Base-by-base conservation (phyloP, 2,888 invertebrate species). In the Drosophila mercatorum region DNA sequence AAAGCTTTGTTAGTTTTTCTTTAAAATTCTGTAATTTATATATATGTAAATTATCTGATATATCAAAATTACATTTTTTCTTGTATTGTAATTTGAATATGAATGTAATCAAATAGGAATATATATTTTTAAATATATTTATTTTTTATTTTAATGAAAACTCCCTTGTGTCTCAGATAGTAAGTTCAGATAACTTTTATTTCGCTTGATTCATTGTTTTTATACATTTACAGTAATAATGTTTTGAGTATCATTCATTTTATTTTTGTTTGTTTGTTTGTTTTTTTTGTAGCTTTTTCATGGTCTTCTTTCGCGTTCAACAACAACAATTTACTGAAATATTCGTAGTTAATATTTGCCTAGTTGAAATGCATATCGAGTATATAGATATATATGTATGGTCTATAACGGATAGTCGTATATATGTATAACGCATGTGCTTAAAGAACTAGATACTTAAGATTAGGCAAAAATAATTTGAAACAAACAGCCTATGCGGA, bases 401-500 rank as follows among this genome's bases (percentile, higher is more conserved):
- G 4, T 55, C 57, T 72, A 68, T 26, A 28, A n/a, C 34, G 46
- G 61, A 57, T 68, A 31, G 22, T 58, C 46, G 62, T 72, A 74
- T 81, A 49, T 81, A 90, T 81, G 47, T 81, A 90, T 89, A 90
- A 90, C 90, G 90, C 90, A 91, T 83, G 52, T 69, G 75, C 82
- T 78, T 89, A 81, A 66, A 72, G 58, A 86, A 72, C 80, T 80
- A 88, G 58, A 71, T 58, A 68, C 81, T 86, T 82, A 82, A 77
- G 76, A 78, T 76, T 80, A 83, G 62, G 75, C 81, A 86, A 88
- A 86, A 88, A 88, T 72, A 88, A 78, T 71, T 86, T 87, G 89
- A 89, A 89, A 91, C 91, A 91, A 91, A 89, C 89, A 88, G 88
- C 88, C 90, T 78, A 89, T 74, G 71, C 57, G 77, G 69, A 87